Conservation (phyloP, 1,140 invertebrate genomes). For the Colletes latitarsis region DNA sequence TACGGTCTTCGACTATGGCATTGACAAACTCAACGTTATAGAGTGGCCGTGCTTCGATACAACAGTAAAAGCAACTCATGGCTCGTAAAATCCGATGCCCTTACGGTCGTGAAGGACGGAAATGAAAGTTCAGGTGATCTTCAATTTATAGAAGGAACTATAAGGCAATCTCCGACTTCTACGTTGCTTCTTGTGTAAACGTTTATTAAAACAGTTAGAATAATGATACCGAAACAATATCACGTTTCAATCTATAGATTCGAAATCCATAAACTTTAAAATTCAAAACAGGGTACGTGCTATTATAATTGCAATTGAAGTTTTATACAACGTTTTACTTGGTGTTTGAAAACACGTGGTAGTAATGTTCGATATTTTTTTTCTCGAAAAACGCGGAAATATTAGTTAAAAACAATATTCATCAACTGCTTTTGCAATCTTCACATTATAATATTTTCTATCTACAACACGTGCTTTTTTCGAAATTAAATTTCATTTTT, state of each 20-base stretch:
- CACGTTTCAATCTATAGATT: no score
- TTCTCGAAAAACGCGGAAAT: no score
- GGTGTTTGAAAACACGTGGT: no score
- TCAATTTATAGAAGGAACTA: slow-evolving; percentile 9
- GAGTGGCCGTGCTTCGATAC: not conserved
- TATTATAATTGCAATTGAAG: no score
- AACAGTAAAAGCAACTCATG: not conserved
- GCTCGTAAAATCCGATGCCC: slow-evolving; percentile 30
- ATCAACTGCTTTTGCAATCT: no score
- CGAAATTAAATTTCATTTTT: not conserved
- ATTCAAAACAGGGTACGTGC: no score
- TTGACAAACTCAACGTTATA: slow-evolving; percentile 1
- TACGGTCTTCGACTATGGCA: not conserved
- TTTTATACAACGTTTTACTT: no score
- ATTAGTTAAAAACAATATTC: no score
- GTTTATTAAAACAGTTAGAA: not conserved
- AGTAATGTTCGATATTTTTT: no score
- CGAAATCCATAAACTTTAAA: no score
- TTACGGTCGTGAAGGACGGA: not conserved
- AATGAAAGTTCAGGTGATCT: slow-evolving; percentile 25
- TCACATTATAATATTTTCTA: no score
- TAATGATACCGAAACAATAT: not conserved
- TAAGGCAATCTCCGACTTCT: not conserved
- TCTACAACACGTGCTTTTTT: no score
- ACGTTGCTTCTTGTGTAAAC: not conserved